Conservation (phyloP, 2,888 invertebrate species). For the Tryphoninae sp. region DNA sequence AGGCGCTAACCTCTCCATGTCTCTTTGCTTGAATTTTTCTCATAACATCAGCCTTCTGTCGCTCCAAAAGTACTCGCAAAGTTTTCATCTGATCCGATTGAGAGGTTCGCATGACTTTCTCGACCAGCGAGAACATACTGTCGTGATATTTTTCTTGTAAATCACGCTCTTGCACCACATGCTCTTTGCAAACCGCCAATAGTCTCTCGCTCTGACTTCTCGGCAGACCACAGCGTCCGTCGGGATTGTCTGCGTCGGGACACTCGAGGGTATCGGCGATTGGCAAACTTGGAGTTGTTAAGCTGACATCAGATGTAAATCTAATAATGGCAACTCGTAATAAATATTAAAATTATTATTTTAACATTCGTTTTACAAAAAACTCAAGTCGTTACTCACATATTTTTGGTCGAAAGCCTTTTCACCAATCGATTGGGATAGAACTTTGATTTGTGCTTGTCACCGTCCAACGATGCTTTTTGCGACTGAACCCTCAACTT, state of each 20-base stretch:
- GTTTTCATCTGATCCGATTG: conserved; percentile 92
- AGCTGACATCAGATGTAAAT: conserved; percentile 76
- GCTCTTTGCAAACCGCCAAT: conserved; percentile 85
- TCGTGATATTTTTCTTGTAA: conserved; percentile 93
- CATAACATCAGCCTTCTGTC: conserved; percentile 89
- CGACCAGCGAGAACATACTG: conserved; percentile 88
- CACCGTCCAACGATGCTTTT: conserved; percentile 85
- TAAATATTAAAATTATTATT: conserved; percentile 1
- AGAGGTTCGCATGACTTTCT: conserved; percentile 90
- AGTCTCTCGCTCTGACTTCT: conserved; percentile 86
- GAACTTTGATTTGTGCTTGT: conserved; percentile 87
- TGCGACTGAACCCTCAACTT: conserved; percentile 84
- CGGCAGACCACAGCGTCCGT: conserved; percentile 78
- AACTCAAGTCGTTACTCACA: conserved; percentile 84
- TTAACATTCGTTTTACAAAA: not conserved
- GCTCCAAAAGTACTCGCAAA: conserved; percentile 87
- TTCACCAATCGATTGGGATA: conserved; percentile 86
- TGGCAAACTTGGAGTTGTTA: conserved; percentile 68
- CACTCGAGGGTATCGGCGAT: conserved; percentile 81
- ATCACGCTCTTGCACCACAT: conserved; percentile 88
- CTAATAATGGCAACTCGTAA: conserved; percentile 58
- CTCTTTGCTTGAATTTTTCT: conserved; percentile 91
- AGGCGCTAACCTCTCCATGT: conserved; percentile 86
- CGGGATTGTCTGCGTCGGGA: conserved; percentile 78
- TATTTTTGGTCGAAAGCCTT: conserved; percentile 89